Conservation (phyloP, 2,888 invertebrate genomes). For the Aspidapion aeneum region DNA sequence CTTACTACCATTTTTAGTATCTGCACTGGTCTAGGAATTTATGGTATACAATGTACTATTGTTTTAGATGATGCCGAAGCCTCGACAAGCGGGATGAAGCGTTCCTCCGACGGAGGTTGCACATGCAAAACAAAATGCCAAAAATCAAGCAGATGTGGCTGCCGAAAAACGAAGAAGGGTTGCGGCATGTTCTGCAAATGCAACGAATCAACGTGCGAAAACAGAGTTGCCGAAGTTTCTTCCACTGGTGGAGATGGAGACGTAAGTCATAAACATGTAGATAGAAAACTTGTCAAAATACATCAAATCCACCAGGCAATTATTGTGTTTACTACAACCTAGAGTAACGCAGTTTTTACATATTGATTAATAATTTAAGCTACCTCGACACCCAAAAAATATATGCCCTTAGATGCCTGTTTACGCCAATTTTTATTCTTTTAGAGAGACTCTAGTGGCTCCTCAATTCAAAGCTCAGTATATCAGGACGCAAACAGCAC, state of each 20-base stretch:
- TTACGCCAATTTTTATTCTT: background rate
- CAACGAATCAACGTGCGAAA: conserved; percentile 47
- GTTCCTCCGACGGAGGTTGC: conserved; percentile 59
- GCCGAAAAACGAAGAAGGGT: conserved; percentile 50
- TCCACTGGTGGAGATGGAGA: background rate
- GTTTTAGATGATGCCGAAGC: background rate
- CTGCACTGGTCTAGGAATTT: too few species aligned
- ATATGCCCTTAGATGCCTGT: too few species aligned
- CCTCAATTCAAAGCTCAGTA: background rate
- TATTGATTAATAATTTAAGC: too few species aligned
- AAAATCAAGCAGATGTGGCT: conserved; percentile 56
- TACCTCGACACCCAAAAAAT: too few species aligned
- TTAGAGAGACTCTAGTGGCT: conserved; percentile 2
- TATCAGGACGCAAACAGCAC: conserved; percentile 11
- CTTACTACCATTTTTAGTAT: too few species aligned
- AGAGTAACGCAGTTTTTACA: too few species aligned
- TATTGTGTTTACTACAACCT: too few species aligned
- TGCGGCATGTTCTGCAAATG: conserved; percentile 57
- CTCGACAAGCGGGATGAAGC: conserved; percentile 43
- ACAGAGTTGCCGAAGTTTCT: conserved; percentile 27
- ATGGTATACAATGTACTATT: too few species aligned
- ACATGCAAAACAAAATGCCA: conserved; percentile 58
- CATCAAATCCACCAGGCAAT: too few species aligned
- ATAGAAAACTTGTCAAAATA: too few species aligned
- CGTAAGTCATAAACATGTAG: conserved; percentile 12